A percentile compares a stretch with the other conserved stretches of the same genome.
These are phyloP conservation scores for Tortrix viridana DNA, from an alignment of 2,888 invertebrate genomes.

Conservation along the genomic window DNA sequence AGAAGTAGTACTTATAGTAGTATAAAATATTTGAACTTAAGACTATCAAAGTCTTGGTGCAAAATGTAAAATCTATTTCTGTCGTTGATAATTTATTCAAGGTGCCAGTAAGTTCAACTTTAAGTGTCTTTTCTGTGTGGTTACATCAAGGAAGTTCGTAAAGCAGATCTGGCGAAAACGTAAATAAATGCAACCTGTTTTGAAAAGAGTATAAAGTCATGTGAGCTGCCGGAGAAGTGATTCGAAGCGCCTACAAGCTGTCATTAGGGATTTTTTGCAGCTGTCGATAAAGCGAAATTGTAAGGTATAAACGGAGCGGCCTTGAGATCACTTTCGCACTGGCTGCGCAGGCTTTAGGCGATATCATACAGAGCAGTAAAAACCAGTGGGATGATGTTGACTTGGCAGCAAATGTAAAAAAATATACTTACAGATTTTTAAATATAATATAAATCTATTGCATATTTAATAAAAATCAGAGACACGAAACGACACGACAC, in stretches of 20 bases:
- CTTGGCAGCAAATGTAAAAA: too few species aligned
- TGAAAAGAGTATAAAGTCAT: constrained; percentile 12
- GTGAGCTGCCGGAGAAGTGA: constrained; percentile 14
- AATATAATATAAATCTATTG: too few species aligned
- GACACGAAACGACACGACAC: too few species aligned
- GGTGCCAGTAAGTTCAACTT: neutral
- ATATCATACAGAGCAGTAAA: constrained; percentile 50
- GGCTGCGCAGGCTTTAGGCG: constrained; percentile 53
- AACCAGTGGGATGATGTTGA: constrained; percentile 27
- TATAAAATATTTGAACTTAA: too few species aligned
- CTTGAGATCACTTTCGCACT: constrained; percentile 72
- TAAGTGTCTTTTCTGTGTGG: neutral
- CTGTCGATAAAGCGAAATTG: constrained; percentile 66
- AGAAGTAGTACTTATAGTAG: too few species aligned
- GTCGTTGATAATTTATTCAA: neutral
- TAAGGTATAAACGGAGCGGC: constrained; percentile 63
- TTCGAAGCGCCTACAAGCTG: constrained; percentile 38
- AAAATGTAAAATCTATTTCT: neutral
- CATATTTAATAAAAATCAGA: too few species aligned
- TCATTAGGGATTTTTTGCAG: constrained; percentile 52
- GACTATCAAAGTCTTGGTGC: too few species aligned
- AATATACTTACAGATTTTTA: too few species aligned
- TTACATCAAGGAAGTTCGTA: constrained; percentile 16
- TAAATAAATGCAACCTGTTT: constrained; percentile 22
- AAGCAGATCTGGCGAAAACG: constrained; percentile 12